Evolutionary conservation across 1,140 invertebrate species (phyloP).

Genomic region (Euwallacea similis): DNA sequence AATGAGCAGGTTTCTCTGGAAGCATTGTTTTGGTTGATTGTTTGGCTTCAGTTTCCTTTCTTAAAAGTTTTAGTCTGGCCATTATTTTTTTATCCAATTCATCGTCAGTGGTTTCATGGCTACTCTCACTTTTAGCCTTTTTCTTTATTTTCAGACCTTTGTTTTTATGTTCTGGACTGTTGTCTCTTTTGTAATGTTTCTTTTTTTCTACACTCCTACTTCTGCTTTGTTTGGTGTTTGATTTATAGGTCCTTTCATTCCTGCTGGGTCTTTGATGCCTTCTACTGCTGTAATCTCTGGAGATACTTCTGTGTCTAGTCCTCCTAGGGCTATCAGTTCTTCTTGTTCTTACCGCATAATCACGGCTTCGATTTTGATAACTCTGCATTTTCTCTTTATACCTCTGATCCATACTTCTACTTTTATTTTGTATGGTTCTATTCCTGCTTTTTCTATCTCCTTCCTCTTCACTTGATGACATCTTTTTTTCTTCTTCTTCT

Average conservation of each 20-base stretch:
- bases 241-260: constrained; percentile 6
- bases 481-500: constrained; percentile 53
- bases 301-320: too few relatives aligned
- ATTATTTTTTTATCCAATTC: constrained; percentile 37
- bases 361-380: background rate
- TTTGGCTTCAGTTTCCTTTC: constrained; percentile 22
- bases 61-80: constrained; percentile 31
- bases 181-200: background rate
- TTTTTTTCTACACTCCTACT: constrained; percentile 1
- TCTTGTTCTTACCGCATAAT: background rate
- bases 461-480: constrained; percentile 48
- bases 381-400: background rate
- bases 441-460: constrained; percentile 1
- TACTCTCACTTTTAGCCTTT: background rate
- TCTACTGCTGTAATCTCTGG: background rate
- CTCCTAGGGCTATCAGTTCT: too few relatives aligned
- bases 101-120: constrained; percentile 10
- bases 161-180: background rate
- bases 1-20: constrained; percentile 27
- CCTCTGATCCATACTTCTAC: constrained; percentile 5
- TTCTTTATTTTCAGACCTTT: background rate
- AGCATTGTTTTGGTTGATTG: constrained; percentile 6
- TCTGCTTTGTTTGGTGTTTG: constrained; percentile 13
- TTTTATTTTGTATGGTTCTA: constrained; percentile 10
- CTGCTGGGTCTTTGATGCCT: background rate